Conservation (phyloP, 2,888 invertebrate species). For the Tetramorium bicarinatum region DNA sequence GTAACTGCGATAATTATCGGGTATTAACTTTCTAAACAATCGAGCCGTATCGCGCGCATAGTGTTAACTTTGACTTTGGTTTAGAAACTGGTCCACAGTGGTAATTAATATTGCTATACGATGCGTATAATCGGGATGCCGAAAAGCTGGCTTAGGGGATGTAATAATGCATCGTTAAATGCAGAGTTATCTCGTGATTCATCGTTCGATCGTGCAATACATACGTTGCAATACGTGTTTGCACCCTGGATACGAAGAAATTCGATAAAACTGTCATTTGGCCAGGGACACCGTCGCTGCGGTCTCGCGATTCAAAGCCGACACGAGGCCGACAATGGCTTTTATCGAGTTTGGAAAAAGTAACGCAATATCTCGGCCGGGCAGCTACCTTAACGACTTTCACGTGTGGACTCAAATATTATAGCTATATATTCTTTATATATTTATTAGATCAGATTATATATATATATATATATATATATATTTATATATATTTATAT, state of each 20-base stretch:
- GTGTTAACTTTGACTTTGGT: constrained; percentile 65
- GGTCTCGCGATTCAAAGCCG: constrained; percentile 49
- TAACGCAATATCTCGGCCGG: constrained; percentile 53
- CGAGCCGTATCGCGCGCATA: constrained; percentile 8
- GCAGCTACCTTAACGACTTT: constrained; percentile 39
- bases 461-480: not conserved
- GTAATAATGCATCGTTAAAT: constrained; percentile 43
- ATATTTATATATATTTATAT: not conserved
- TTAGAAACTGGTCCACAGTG: constrained; percentile 46
- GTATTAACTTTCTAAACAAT: constrained; percentile 3
- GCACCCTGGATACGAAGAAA: constrained; percentile 34
- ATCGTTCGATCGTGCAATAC: constrained; percentile 13
- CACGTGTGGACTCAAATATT: not conserved
- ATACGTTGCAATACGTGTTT: not conserved
- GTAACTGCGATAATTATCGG: not conserved
- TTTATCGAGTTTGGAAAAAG: constrained; percentile 60
- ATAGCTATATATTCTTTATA: not conserved
- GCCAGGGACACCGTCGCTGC: constrained; percentile 34
- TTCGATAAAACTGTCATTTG: constrained; percentile 65
- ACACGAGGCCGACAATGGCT: constrained; percentile 56
- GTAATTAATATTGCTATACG: constrained; percentile 66
- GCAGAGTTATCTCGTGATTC: not conserved
- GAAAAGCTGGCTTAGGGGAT: constrained; percentile 56
- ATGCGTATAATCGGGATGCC: constrained; percentile 56
- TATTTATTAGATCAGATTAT: not conserved